Percentiles rank a stretch among this genome's conserved stretches.
Evolutionary conservation across 2,797 vertebrate genomes (phyloP).

Genomic region (Mycteria americana): DNA sequence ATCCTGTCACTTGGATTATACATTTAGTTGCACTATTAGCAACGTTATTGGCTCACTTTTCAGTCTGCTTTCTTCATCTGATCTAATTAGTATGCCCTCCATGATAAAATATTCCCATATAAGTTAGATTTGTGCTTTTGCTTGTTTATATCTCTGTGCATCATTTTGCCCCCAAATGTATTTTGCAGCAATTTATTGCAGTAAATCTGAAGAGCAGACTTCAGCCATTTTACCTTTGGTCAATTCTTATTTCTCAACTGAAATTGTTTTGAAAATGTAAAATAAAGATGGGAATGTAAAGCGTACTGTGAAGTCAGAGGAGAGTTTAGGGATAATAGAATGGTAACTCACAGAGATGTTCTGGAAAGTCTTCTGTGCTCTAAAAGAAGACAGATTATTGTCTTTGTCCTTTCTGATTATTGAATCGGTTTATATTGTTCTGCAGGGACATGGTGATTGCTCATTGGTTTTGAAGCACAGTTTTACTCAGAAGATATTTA

Average conservation of each 20-base stretch:
- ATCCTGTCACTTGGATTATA: background rate
- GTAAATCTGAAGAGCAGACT: background rate
- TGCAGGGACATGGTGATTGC: background rate
- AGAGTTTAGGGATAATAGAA: background rate
- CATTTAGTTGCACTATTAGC: background rate
- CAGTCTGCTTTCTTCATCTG: background rate
- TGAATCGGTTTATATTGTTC: background rate
- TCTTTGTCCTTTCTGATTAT: background rate
- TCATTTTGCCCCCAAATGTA: background rate
- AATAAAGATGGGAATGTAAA: background rate
- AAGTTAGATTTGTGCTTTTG: background rate
- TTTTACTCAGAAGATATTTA: background rate
- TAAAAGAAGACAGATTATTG: background rate
- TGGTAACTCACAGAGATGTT: background rate
- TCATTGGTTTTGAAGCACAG: background rate
- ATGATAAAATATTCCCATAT: background rate
- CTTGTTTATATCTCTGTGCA: background rate
- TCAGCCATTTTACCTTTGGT: background rate
- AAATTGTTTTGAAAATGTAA: background rate
- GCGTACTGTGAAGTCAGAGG: background rate
- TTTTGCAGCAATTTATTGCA: background rate
- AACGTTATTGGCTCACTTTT: background rate
- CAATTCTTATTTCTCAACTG: background rate
- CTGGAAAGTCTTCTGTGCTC: background rate
- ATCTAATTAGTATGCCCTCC: background rate